Evolutionary conservation across 1,140 invertebrate genomes (phyloP), one percentile per base, ranked within the genome.

Genomic region (Lucilia sericata): DNA sequence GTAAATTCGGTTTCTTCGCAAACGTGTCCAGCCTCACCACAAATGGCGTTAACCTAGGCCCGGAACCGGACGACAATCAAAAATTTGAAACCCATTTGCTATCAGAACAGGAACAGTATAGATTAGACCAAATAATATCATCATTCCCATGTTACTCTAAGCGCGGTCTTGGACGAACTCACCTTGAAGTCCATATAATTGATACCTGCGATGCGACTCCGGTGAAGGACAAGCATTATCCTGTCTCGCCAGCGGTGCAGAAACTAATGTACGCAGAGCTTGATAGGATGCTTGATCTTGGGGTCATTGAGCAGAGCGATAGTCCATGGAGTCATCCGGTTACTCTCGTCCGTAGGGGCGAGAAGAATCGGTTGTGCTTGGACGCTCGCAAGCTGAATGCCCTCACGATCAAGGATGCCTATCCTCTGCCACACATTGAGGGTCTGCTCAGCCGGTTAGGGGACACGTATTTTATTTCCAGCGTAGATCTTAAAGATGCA

Each of bases 371-470:
- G 19, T n/a, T 70, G 19, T 19, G 65, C 10, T n/a, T 17, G 19
- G 14, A 70, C 65, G 2, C 19, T 70, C 65, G 14, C 19, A 19
- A 70, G 14, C 9, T 70, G 0, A 21, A 70, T 21, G 14, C 65
- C 19, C 13, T 14, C 13, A 19, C 3, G 19, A n/a, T n/a, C n/a
- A n/a, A n/a, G n/a, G n/a, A n/a, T n/a, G n/a, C n/a, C n/a, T n/a
- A n/a, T n/a, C n/a, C n/a, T 21, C 65, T 90, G 17, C 88, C 87
- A 9, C 70, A 84, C 19, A 86, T 87, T 78, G 84, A 84, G 5
- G n/a, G n/a, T n/a, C n/a, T n/a, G n/a, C n/a, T n/a, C n/a, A n/a
- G n/a, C n/a, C n/a, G n/a, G n/a, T n/a, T 87, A 7, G 47, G 30
- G 9, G 84, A 84, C 10, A 86, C 87, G 0, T 42, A 60, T 12